Base-by-base conservation (phyloP, 2,797 vertebrate species). In the Siniperca obscura region DNA sequence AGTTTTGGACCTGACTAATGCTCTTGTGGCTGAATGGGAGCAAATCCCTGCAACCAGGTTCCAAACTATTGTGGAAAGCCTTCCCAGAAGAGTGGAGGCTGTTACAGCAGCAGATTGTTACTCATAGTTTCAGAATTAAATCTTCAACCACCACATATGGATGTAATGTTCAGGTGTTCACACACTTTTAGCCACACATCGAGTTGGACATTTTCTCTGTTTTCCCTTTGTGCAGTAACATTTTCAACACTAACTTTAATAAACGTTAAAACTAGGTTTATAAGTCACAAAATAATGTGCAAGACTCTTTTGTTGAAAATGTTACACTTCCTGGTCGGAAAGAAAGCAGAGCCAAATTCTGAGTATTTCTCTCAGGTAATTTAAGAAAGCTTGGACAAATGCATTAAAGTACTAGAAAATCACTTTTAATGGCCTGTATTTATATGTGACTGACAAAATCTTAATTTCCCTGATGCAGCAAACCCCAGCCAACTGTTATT, bases 361-460 rank as follows among this genome's bases (percentile, higher is more conserved):
- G 44, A 57, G 21, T n/a, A 38, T 69, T 38, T 42, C 30, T 70
- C 34, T 44, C 2, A 2, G 1, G 27, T 67, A 8, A 64, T 0
- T 68, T n/a, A 70, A 52, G 53, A 50, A 19, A 38, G 46, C 71
- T 65, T 30, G 16, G 3, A 60, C 30, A 25, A 59, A 57, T 74
- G 25, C 5, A 34, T 25, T 11, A 1, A 70, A 70, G 17, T 16
- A 7, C 19, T 25, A 50, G 1, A 64, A 56, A 38, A 55, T 25
- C 10, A 10, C 59, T 27, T 44, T 53, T 27, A 53, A 14, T 40
- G 27, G 52, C 9, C 22, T 55, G 50, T 76, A 36, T 59, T 65
- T n/a, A n/a, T 27, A 38, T 48, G 3, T 44, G 5, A 34, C 34
- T 36, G 25, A 44, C 2, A 46, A 7, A 22, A 48, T 62, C 48